Conservation (phyloP, 2,797 vertebrate genomes). For the Lepilemur ruficaudatus region DNA sequence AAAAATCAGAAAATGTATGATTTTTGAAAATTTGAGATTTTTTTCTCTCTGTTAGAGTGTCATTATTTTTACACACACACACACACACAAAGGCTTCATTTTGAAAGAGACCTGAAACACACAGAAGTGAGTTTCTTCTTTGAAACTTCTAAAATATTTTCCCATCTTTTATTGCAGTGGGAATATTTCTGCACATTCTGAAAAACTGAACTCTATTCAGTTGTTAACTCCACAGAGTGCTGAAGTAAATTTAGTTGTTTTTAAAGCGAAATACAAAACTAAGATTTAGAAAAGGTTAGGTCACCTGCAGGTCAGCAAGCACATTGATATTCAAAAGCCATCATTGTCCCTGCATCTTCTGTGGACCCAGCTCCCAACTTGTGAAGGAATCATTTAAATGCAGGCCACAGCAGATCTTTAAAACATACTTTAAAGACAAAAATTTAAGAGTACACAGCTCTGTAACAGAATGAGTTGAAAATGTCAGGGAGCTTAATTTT, state of each 20-base stretch:
- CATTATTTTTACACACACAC: background rate
- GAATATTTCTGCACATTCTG: background rate
- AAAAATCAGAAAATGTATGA: background rate
- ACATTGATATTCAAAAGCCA: background rate
- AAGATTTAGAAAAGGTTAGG: background rate
- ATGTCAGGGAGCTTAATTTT: background rate
- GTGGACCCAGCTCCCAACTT: background rate
- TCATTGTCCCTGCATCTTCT: background rate
- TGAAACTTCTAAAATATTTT: background rate
- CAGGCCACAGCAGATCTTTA: background rate
- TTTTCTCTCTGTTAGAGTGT: background rate
- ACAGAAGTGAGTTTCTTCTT: background rate
- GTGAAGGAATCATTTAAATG: background rate
- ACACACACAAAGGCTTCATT: background rate
- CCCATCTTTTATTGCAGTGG: background rate
- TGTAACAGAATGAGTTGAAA: background rate
- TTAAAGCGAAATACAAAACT: background rate
- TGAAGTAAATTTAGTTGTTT: background rate
- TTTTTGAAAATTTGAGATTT: background rate
- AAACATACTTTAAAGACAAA: background rate
- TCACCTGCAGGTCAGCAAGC: background rate
- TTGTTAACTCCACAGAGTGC: background rate
- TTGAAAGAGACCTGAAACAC: background rate
- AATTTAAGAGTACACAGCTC: background rate
- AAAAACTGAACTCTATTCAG: background rate